Evolutionary conservation across 1,140 invertebrate genomes (phyloP), one percentile per base, ranked within the genome.

Genomic region (Leptoteleia sp.): DNA sequence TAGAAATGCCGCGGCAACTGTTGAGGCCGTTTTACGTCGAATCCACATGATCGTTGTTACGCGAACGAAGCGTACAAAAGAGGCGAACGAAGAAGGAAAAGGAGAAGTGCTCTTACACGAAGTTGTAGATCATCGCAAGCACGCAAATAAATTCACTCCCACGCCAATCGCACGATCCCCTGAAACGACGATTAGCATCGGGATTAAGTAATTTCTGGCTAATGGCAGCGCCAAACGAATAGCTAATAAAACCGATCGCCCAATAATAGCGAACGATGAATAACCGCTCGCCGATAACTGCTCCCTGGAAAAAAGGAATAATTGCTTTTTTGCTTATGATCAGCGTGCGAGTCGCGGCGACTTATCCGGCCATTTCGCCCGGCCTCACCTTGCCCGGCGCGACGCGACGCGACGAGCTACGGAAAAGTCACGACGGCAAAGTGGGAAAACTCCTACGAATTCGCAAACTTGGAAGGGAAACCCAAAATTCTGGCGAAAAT

Each of bases 181-280:
- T 59, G 59, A 43, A 61, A 77, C 40, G 45, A 61, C 76, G 67
- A 78, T 78, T 72, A 78, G 55, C 59, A 65, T 77, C 52, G 42
- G 61, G 65, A 77, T 71, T 71, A 77, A 78, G 76, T 78, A 78
- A 78, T 78, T 78, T 71, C 67, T 67, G 61, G 52, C 50, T 71
- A 65, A 77, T 71, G 59, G 75, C 52, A 48, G 62, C 48, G 73
- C 47, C 45, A 75, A 52, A 45, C 42, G 71, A 67, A 75, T 73
- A 64, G 70, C 57, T 43, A 73, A 73, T 73, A 54, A 64, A 73
- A 62, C 55, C 70, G 42, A 73, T 73, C 42, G 27, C 8, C 57
- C 42, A 64, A 54, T 62, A 73, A 73, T 73, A 54, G 47, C 12
- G 9, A 29, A 13, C 40, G 55, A 54, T 62, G 68, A 62, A 72